phyloP scores from a whole-genome alignment of 2,113 vertebrate genomes.

The Archocentrus centrarchus region DNA sequence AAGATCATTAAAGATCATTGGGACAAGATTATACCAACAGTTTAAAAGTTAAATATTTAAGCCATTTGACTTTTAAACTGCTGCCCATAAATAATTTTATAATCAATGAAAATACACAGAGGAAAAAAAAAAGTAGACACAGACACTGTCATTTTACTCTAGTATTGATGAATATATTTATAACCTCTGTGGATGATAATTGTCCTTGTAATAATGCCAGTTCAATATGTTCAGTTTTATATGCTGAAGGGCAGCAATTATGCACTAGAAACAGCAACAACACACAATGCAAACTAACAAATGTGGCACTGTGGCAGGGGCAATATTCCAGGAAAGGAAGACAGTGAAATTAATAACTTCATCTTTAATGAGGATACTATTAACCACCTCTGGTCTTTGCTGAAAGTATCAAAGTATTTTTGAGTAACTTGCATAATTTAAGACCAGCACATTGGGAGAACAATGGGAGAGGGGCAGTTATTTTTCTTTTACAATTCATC shows the following conservation, averaged over 20 bases:
- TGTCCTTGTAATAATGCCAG: not conserved
- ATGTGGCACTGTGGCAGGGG: not conserved
- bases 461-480: not conserved
- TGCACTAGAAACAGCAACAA: not conserved
- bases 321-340: not conserved
- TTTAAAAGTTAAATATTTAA: conserved; percentile 1
- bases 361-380: not conserved
- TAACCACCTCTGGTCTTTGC: not conserved
- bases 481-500: not conserved
- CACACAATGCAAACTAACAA: not conserved
- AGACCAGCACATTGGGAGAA: not conserved
- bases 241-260: not conserved
- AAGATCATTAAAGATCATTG: not conserved
- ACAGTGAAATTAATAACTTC: not conserved
- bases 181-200: not conserved
- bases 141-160: not conserved
- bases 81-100: not conserved
- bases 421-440: not conserved
- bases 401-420: not conserved
- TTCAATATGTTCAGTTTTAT: not conserved
- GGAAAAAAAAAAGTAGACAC: not conserved
- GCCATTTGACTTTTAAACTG: not conserved
- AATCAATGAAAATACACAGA: not conserved
- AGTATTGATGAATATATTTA: not conserved
- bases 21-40: not conserved